These are phyloP conservation scores for Drosophila eohydei DNA, from an alignment of 2,888 invertebrate genomes.

Conservation along the genomic window DNA sequence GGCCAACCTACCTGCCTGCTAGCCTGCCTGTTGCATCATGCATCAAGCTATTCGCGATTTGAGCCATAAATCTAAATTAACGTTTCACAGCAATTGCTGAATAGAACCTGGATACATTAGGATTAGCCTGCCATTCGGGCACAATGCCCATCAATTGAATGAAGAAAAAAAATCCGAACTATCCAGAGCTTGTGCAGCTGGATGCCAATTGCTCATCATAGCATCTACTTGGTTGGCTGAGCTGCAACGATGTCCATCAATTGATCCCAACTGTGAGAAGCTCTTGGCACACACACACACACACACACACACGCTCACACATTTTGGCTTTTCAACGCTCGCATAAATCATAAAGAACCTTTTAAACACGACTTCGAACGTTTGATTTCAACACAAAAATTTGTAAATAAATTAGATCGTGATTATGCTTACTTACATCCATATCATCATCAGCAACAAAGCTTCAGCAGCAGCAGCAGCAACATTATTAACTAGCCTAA, in stretches of 20 bases:
- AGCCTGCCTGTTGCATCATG: constrained; percentile 69
- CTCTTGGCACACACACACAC: constrained; percentile 23
- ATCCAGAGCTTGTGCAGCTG: constrained; percentile 5
- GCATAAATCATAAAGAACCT: constrained; percentile 77
- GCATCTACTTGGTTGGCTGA: not conserved
- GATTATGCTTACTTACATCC: constrained; percentile 80
- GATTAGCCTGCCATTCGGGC: constrained; percentile 24
- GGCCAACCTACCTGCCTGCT: constrained; percentile 7
- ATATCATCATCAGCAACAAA: constrained; percentile 60
- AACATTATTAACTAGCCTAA: constrained; percentile 72
- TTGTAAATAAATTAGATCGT: constrained; percentile 83
- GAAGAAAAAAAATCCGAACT: not conserved
- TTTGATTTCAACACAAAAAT: constrained; percentile 83
- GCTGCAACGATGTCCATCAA: constrained; percentile 47
- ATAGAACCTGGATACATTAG: constrained; percentile 23
- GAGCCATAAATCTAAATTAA: constrained; percentile 82
- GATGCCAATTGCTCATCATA: constrained; percentile 1
- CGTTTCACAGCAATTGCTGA: constrained; percentile 62
- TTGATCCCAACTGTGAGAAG: constrained; percentile 68
- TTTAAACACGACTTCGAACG: constrained; percentile 78
- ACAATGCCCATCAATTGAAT: constrained; percentile 69
- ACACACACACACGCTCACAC: constrained; percentile 7
- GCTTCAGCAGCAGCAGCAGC: constrained; percentile 49
- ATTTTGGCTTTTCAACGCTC: constrained; percentile 68
- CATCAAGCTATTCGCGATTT: constrained; percentile 74